These are phyloP conservation scores for Pherbina coryleti DNA, from an alignment of 2,888 invertebrate genomes.

Conservation along the genomic window DNA sequence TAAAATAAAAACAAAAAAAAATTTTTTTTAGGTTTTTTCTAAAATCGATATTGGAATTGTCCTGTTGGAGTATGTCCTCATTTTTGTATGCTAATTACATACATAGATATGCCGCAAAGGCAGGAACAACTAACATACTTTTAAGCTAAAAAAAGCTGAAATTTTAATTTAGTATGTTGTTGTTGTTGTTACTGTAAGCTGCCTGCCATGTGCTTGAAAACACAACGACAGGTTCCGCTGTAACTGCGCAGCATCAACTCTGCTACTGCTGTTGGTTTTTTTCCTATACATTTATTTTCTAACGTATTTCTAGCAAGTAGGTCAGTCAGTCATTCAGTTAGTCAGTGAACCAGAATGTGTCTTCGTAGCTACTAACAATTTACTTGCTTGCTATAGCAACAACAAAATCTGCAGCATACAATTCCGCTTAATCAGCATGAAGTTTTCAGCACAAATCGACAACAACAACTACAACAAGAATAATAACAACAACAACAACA, in stretches of 20 bases:
- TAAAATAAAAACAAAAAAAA: background rate
- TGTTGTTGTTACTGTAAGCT: background rate
- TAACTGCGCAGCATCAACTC: conserved; percentile 3
- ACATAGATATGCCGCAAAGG: background rate
- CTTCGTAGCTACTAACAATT: background rate
- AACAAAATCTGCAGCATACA: background rate
- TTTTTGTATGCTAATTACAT: background rate
- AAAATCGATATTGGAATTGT: too few relatives aligned
- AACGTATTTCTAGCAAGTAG: conserved; percentile 22
- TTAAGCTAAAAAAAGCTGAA: background rate
- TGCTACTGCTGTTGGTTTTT: background rate
- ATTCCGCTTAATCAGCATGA: background rate
- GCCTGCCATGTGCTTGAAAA: background rate
- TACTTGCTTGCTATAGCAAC: background rate
- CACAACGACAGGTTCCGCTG: conserved; percentile 6
- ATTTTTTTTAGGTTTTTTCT: too few relatives aligned
- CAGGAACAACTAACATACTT: background rate
- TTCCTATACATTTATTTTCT: background rate
- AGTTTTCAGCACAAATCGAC: background rate
- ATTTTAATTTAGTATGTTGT: background rate
- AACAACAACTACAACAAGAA: conserved; percentile 2
- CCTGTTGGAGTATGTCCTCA: too few relatives aligned
- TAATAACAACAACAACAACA: background rate
- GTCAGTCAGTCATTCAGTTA: conserved; percentile 41
- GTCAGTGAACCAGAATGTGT: conserved; percentile 31